Conservation (phyloP, 2,888 invertebrate species). For the Aspidapion aeneum region DNA sequence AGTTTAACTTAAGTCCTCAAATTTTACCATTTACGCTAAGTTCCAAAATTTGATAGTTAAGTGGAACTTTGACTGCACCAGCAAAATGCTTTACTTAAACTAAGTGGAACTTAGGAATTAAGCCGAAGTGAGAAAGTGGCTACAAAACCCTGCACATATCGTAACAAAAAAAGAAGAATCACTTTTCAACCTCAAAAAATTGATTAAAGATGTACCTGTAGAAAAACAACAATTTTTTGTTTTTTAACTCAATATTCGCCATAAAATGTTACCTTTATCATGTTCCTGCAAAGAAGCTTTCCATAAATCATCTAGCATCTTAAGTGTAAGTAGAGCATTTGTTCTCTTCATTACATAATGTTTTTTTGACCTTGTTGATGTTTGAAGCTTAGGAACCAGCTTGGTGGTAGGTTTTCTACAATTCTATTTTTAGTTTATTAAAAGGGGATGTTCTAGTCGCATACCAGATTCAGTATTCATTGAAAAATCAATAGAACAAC, state of each 20-base stretch:
- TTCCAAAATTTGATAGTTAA: too few species aligned
- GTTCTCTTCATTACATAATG: neutral
- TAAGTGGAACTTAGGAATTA: too few species aligned
- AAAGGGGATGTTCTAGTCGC: slow-evolving; percentile 52
- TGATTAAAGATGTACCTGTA: neutral
- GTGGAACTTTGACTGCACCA: too few species aligned
- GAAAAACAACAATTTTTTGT: neutral
- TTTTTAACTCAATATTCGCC: neutral
- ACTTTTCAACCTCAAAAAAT: neutral
- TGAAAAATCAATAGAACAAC: slow-evolving; percentile 36
- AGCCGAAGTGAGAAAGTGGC: too few species aligned
- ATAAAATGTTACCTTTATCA: neutral
- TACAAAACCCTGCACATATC: too few species aligned
- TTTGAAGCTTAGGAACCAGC: too few species aligned
- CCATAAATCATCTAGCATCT: neutral
- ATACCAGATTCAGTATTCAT: slow-evolving; percentile 31
- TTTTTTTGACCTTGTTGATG: neutral
- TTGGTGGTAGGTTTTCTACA: neutral
- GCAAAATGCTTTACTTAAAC: too few species aligned
- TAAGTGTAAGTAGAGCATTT: neutral
- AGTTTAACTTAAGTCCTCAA: too few species aligned
- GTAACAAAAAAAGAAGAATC: neutral
- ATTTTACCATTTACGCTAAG: too few species aligned
- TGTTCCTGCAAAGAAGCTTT: neutral
- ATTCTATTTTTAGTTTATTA: slow-evolving; percentile 20